These are phyloP conservation scores for Sorex maritimensis DNA, from an alignment of 2,797 vertebrate genomes.

Conservation along the genomic window DNA sequence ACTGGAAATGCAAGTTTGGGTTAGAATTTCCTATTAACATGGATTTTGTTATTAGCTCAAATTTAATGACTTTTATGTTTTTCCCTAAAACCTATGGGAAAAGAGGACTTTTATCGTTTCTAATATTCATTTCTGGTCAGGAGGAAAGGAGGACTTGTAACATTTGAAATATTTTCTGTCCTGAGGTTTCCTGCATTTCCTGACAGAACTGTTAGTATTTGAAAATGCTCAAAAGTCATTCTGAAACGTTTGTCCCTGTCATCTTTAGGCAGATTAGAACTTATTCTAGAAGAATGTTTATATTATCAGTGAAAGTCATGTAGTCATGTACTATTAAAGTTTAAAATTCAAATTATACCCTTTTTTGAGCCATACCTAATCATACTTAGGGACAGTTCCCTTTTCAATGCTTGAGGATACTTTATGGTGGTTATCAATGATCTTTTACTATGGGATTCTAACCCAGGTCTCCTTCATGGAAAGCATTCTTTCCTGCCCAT, in stretches of 20 bases:
- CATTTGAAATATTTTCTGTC: not conserved
- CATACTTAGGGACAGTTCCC: too few species aligned
- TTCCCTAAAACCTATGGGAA: slow-evolving; percentile 35
- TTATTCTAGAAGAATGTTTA: not conserved
- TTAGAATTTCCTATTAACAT: slow-evolving; percentile 74
- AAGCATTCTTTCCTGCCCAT: too few species aligned
- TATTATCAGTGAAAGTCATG: slow-evolving; percentile 33
- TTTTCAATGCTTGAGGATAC: too few species aligned
- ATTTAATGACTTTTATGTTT: slow-evolving; percentile 71
- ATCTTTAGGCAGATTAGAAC: not conserved
- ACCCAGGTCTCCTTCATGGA: too few species aligned
- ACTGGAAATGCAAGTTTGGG: slow-evolving; percentile 75
- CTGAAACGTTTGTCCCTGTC: not conserved
- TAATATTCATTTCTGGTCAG: slow-evolving; percentile 4
- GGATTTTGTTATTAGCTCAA: slow-evolving; percentile 69
- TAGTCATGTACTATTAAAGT: not conserved
- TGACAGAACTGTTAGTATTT: not conserved
- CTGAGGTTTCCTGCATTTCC: slow-evolving; percentile 16
- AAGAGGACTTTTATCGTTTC: not conserved
- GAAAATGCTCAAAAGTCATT: slow-evolving; percentile 15
- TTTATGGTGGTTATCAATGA: too few species aligned
- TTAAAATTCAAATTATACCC: not conserved
- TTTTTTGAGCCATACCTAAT: not conserved
- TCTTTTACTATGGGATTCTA: too few species aligned
- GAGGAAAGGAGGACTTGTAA: too few species aligned